Base-by-base conservation (phyloP, 2,113 vertebrate species). In the Spea bombifrons region DNA sequence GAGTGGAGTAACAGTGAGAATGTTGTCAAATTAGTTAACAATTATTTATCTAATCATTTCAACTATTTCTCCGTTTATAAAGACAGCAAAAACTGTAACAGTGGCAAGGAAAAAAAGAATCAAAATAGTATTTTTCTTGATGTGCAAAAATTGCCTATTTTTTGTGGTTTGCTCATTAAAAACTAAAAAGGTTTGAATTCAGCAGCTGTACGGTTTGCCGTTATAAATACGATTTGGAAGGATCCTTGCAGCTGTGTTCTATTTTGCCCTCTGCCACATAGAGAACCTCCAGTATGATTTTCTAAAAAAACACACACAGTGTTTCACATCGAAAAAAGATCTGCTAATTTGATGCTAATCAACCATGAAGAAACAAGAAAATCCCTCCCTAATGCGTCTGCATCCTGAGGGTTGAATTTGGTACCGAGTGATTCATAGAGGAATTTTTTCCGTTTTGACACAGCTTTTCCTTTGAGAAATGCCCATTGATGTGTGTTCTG, bases 181-280 rank as follows among this genome's bases (percentile, higher is more conserved):
- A 77, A n/a, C 48, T 59, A 57, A 64, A 53, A 43, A 57, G 12
- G 50, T 64, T 63, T 65, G 68, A 55, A 30, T 78, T 64, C 48
- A 52, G 76, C 76, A 78, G 76, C 76, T 78, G 76, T 30, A 78
- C 59, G n/a, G 9, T 78, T 71, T 67, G 47, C 30, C 5, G 69
- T 65, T 78, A 78, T 78, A 78, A 78, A 71, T 78, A 78, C 53
- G 47, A 71, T 71, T 16, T 52, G 48, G 59, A 78, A 65, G 68
- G 44, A 46, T 16, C 17, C 50, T 71, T 59, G 16, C 76, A 78
- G 76, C 76, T 72, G 76, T 43, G 47, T 16, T 48, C 59, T 71
- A 45, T 72, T 52, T 71, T 17, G 50, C 57, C 16, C 57, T 71
- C 48, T 78, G 49, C 61, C 7, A 43, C 46, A 50, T 30, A 71